A percentile compares a stretch with the other conserved stretches of the same genome.
These are phyloP conservation scores for Gonatopus flavifemur DNA, from an alignment of 1,140 invertebrate genomes.

Conservation along the genomic window DNA sequence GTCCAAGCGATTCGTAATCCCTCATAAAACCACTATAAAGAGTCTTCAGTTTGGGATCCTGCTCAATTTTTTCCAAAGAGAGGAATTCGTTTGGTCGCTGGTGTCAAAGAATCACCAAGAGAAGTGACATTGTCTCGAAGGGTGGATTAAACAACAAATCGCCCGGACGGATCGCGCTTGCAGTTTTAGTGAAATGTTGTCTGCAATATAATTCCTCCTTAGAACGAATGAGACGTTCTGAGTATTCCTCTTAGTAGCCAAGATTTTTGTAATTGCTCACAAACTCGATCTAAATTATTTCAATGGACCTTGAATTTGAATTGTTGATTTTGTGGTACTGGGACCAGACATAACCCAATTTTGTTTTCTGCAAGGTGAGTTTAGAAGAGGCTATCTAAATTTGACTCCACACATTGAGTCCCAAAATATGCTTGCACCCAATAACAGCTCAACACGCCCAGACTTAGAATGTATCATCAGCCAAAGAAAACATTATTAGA, in stretches of 20 bases:
- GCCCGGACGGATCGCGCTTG: conserved; percentile 9
- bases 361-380: conserved; percentile 36
- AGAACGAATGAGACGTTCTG: background rate
- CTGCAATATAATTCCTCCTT: too few relatives aligned
- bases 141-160: conserved; percentile 23
- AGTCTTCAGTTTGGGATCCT: too few relatives aligned
- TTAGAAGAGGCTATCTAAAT: conserved; percentile 28
- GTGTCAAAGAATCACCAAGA: conserved; percentile 19
- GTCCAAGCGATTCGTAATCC: conserved; percentile 29
- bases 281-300: background rate
- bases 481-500: conserved; percentile 18
- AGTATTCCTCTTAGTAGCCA: conserved; percentile 30
- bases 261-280: conserved; percentile 15
- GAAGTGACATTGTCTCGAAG: conserved; percentile 11
- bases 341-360: conserved; percentile 28
- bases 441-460: conserved; percentile 17
- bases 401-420: conserved; percentile 28
- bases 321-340: background rate
- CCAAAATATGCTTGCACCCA: too few relatives aligned
- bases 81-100: conserved; percentile 18
- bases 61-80: conserved; percentile 23
- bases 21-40: conserved; percentile 35
- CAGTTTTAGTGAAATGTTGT: too few relatives aligned
- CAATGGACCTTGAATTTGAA: background rate
- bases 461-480: conserved; percentile 32